These are phyloP conservation scores for Anguilla anguilla DNA, from an alignment of 2,797 vertebrate species.

Conservation along the genomic window DNA sequence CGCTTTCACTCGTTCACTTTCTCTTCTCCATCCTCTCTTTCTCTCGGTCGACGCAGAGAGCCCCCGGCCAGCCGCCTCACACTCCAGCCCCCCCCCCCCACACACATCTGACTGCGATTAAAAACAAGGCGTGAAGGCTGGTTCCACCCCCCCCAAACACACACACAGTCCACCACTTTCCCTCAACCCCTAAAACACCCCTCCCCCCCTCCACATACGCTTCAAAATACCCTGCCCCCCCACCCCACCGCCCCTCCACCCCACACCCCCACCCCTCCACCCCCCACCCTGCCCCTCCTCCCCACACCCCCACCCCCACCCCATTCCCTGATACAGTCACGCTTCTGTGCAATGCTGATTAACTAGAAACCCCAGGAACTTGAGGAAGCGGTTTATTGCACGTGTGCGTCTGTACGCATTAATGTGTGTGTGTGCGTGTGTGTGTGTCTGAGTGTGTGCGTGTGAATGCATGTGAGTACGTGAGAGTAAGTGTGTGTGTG, in stretches of 20 bases:
- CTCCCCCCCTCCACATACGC: conserved; percentile 6
- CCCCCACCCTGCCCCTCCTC: not conserved
- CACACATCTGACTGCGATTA: conserved; percentile 19
- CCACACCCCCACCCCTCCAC: not conserved
- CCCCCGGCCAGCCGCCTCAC: not conserved
- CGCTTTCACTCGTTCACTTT: not conserved
- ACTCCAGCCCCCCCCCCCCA: not conserved
- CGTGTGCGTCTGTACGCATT: not conserved
- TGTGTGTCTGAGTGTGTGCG: not conserved
- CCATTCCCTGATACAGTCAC: not conserved
- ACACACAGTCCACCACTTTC: conserved; percentile 8
- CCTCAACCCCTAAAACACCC: not conserved
- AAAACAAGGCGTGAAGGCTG: conserved; percentile 10
- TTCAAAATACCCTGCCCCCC: not conserved
- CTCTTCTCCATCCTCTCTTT: not conserved
- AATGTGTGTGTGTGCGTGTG: not conserved
- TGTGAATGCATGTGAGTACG: too few relatives aligned
- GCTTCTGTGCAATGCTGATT: conserved; percentile 18
- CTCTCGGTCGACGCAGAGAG: not conserved
- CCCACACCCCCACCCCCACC: not conserved
- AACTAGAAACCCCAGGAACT: conserved; percentile 10
- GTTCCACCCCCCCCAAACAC: not conserved
- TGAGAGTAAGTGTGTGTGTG: not conserved
- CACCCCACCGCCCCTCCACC: not conserved
- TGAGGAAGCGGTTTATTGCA: not conserved